Evolutionary conservation across 2,797 vertebrate genomes (phyloP).

Genomic region (Oophaga sylvatica): DNA sequence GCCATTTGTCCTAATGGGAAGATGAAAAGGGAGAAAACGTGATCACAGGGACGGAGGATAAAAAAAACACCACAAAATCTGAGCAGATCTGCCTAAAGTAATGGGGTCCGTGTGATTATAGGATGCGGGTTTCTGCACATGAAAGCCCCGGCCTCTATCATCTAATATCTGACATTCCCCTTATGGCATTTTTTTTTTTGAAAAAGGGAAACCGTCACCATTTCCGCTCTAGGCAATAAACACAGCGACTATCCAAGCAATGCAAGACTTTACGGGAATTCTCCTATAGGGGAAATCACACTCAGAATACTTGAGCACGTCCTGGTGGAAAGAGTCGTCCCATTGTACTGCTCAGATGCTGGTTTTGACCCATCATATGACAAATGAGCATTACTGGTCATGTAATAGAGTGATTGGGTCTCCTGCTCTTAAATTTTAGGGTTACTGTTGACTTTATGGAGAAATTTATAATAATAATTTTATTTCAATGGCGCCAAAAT

Average conservation of each 20-base stretch:
- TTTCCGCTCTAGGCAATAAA: background rate
- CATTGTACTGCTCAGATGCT: background rate
- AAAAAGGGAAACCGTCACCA: background rate
- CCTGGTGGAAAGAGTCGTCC: background rate
- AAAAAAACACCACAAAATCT: background rate
- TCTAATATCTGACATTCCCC: background rate
- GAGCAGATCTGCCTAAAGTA: background rate
- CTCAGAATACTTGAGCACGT: background rate
- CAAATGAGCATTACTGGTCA: background rate
- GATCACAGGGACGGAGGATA: background rate
- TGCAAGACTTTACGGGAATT: background rate
- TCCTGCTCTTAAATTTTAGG: background rate
- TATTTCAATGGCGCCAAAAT: too few relatives aligned
- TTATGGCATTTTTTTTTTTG: background rate
- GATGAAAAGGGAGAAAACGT: conserved; percentile 43
- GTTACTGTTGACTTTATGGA: background rate
- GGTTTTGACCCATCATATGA: background rate
- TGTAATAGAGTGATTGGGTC: background rate
- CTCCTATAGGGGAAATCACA: background rate
- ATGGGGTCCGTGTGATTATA: background rate
- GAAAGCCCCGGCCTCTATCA: background rate
- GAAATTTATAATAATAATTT: background rate
- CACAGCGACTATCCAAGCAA: background rate
- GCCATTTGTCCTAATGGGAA: conserved; percentile 17
- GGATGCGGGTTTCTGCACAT: background rate